A percentile compares a stretch with the other conserved stretches of the same genome.
phyloP scores from a whole-genome alignment of 2,888 invertebrate genomes.

The Limulus polyphemus region DNA sequence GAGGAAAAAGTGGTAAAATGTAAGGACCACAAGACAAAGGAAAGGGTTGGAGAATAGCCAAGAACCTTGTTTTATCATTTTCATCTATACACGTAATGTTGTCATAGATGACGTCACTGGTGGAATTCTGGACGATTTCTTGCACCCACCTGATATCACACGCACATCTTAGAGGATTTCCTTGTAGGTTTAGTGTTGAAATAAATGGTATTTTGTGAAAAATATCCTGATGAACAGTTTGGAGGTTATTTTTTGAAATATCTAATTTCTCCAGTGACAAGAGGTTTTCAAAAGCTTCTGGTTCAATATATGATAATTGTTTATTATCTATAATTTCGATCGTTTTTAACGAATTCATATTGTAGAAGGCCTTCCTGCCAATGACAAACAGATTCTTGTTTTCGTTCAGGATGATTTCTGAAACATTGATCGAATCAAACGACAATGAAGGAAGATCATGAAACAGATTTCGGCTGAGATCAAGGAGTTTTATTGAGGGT shows the following conservation, averaged over 20 bases:
- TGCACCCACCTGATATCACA: slow-evolving; percentile 29
- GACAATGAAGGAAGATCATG: slow-evolving; percentile 18
- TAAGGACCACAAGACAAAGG: slow-evolving; percentile 24
- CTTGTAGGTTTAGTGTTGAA: slow-evolving; percentile 19
- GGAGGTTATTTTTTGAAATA: slow-evolving; percentile 25
- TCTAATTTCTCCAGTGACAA: slow-evolving; percentile 23
- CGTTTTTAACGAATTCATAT: slow-evolving; percentile 21
- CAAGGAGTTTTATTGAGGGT: slow-evolving; percentile 19
- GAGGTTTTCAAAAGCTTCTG: slow-evolving; percentile 22
- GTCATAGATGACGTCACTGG: background rate
- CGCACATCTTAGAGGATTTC: slow-evolving; percentile 28
- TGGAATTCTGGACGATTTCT: slow-evolving; percentile 6
- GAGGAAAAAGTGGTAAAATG: slow-evolving; percentile 28
- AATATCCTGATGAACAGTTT: slow-evolving; percentile 24
- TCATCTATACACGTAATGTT: slow-evolving; percentile 12
- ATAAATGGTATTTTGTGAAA: slow-evolving; percentile 13
- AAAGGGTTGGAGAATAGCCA: slow-evolving; percentile 8
- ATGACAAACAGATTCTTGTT: slow-evolving; percentile 22
- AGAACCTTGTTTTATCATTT: slow-evolving; percentile 5
- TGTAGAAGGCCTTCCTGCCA: slow-evolving; percentile 21
- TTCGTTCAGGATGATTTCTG: slow-evolving; percentile 22
- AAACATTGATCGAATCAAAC: slow-evolving; percentile 20
- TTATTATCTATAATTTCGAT: slow-evolving; percentile 24
- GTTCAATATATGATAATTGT: slow-evolving; percentile 25
- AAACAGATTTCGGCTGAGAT: slow-evolving; percentile 26